Conservation (phyloP, 2,797 vertebrate genomes). For the Brachyrhaphis roseni region DNA sequence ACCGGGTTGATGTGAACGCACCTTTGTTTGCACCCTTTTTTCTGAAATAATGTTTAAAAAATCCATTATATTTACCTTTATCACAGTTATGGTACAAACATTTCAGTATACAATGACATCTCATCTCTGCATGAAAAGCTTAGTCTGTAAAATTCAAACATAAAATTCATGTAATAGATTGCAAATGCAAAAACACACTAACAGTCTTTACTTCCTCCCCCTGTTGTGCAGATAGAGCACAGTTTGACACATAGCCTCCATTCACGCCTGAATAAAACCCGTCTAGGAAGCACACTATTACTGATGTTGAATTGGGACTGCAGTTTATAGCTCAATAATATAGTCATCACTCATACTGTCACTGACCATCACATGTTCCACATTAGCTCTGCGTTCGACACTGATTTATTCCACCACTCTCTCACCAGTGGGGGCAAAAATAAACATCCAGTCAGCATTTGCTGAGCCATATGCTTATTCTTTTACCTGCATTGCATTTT, state of each 20-base stretch:
- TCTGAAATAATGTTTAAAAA: too few relatives aligned
- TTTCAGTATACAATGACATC: background rate
- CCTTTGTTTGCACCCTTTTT: too few relatives aligned
- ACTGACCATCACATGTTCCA: constrained; percentile 65
- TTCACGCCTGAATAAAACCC: constrained; percentile 57
- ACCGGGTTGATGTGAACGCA: too few relatives aligned
- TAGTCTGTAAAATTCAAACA: background rate
- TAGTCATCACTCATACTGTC: constrained; percentile 76
- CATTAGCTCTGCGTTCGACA: constrained; percentile 64
- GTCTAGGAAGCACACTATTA: constrained; percentile 63
- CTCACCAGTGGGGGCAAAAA: constrained; percentile 30
- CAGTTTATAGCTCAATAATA: constrained; percentile 80
- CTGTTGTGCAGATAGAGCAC: constrained; percentile 27
- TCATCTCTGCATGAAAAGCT: background rate
- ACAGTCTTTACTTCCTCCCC: background rate
- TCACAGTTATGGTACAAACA: background rate
- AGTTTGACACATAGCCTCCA: constrained; percentile 50
- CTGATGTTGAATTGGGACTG: constrained; percentile 66
- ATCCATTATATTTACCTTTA: background rate
- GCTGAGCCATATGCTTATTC: constrained; percentile 33
- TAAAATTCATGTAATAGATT: background rate
- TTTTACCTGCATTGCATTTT: constrained; percentile 39
- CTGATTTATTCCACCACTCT: constrained; percentile 70
- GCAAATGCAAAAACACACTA: constrained; percentile 3
- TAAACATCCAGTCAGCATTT: constrained; percentile 60